Evolutionary conservation across 2,797 vertebrate genomes (phyloP), one percentile per base, ranked within the genome.

Genomic region (Hydrolagus colliei): DNA sequence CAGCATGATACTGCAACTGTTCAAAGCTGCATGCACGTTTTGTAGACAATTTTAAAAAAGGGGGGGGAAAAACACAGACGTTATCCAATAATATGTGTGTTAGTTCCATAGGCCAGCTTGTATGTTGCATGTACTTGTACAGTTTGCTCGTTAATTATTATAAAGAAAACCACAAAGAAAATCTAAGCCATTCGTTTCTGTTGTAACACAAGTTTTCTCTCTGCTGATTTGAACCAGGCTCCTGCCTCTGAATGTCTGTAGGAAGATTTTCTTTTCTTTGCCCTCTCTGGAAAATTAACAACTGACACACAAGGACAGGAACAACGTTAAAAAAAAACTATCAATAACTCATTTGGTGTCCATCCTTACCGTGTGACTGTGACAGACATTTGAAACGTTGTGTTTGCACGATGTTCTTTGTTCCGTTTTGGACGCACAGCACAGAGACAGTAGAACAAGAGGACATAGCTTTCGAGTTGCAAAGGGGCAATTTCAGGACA

Each of bases 101-200:
- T 97, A 96, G 95, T 95, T 97, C 94, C 95, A 94, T 97, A 97
- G 96, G 95, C 94, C 95, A 94, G 96, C 96, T 97, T 97, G 96
- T 98, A 95, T 97, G 97, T 99, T 97, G 98, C 98, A 99, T 98
- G 98, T 96, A 95, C 94, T 95, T 98, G 98, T 98, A 98, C 96
- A 98, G 95, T 97, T 98, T 98, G 97, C 97, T 98, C 91, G 96
- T 97, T 84, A 96, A 96, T 96, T 96, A 97, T 93, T 96, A 94
- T 97, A 95, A 95, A 90, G 92, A 92, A 92, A 94, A 94, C 96
- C 97, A 95, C 92, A 93, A 95, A 97, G 95, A 97, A 97, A 71
- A 95, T 95, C 92, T 94, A 98, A 98, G 97, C 97, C 97, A 98
- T 98, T 96, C 94, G 93, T 96, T 95, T 97, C 93, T 93, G 93